These are phyloP conservation scores for Parauchenoglanis punctatus DNA, from an alignment of 2,797 vertebrate species.

Conservation along the genomic window DNA sequence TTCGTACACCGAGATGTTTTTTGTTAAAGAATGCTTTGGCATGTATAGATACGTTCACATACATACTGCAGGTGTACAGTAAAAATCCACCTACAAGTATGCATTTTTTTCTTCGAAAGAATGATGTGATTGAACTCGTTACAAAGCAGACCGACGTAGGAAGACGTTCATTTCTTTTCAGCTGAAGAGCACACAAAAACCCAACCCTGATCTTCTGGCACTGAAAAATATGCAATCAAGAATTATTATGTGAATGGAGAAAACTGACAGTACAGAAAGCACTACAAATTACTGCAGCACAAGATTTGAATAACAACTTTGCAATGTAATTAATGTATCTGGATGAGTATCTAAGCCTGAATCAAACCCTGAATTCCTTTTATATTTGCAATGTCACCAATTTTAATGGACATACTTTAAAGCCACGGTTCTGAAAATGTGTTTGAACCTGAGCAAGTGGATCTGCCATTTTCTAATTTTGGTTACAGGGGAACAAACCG, in stretches of 20 bases:
- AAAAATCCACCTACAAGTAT: background rate
- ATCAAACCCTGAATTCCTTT: background rate
- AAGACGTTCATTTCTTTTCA: background rate
- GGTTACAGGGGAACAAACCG: background rate
- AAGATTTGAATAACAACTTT: background rate
- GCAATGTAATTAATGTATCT: background rate
- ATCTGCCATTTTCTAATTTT: background rate
- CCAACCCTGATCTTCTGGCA: background rate
- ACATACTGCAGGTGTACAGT: background rate
- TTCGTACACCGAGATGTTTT: background rate
- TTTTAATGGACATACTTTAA: background rate
- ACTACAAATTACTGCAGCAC: background rate
- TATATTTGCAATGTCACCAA: background rate
- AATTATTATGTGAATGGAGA: background rate
- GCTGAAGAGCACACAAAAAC: background rate
- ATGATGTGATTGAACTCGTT: background rate
- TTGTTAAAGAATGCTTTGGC: background rate
- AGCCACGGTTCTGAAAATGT: background rate
- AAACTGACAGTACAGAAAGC: background rate
- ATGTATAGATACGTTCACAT: no score
- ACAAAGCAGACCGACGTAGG: background rate
- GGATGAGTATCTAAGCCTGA: background rate
- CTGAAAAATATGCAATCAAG: conserved; percentile 5
- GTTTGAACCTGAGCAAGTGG: background rate
- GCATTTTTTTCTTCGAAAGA: background rate